A percentile compares a stretch with the other conserved stretches of the same genome.
Conservation (phyloP, 1,140 invertebrate species). For the Tetramorium parvispinum region DNA sequence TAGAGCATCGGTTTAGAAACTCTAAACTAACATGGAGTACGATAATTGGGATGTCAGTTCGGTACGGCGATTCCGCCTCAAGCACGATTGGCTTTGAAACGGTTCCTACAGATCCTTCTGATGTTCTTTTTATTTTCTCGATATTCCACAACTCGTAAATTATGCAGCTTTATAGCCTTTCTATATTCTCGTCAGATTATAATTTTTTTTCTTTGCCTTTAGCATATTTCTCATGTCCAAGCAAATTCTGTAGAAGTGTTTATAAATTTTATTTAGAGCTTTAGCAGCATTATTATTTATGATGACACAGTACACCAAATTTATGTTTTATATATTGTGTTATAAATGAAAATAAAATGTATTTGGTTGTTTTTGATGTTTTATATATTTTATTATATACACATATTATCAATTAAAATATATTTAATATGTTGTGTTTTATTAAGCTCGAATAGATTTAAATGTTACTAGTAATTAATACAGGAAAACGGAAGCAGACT, state of each 20-base stretch:
- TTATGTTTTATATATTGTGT: neutral
- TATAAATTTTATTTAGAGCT: neutral
- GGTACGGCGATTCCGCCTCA: neutral
- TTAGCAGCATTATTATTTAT: neutral
- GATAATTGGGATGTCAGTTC: conserved; percentile 14
- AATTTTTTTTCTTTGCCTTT: neutral
- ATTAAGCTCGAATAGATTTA: neutral
- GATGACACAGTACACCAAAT: neutral
- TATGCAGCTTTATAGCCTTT: neutral
- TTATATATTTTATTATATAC: neutral
- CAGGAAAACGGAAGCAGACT: conserved; percentile 68
- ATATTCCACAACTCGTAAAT: neutral
- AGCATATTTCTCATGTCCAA: neutral
- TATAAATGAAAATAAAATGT: no score
- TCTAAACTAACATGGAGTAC: conserved; percentile 43
- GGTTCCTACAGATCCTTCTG: neutral
- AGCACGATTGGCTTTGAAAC: neutral
- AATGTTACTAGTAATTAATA: conserved; percentile 22
- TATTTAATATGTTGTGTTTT: neutral
- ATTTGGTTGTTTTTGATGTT: no score
- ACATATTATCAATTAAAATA: neutral
- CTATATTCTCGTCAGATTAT: neutral
- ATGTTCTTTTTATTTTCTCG: neutral
- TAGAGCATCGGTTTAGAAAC: neutral
- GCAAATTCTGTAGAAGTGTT: neutral